These are phyloP conservation scores for Heliornis fulica DNA, from an alignment of 2,113 vertebrate genomes.

Conservation along the genomic window DNA sequence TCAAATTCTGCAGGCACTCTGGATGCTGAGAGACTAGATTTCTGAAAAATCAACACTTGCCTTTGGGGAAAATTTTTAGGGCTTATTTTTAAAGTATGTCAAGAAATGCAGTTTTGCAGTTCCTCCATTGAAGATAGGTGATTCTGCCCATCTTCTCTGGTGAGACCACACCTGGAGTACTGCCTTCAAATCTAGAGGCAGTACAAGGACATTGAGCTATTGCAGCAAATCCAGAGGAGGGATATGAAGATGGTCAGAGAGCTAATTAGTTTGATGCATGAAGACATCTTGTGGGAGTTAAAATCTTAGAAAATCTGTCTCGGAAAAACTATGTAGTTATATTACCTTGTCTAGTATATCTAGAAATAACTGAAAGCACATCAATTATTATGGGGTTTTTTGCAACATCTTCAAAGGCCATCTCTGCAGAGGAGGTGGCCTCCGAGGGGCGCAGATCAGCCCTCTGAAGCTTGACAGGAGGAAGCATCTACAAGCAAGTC, in stretches of 20 bases:
- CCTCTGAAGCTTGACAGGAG: not conserved
- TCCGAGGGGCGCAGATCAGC: not conserved
- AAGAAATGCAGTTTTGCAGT: fast-evolving
- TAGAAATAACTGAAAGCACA: not conserved
- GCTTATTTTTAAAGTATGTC: not conserved
- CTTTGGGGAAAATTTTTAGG: not conserved
- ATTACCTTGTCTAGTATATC: no score
- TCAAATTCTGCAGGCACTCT: not conserved
- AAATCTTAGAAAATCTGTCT: not conserved
- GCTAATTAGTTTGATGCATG: not conserved
- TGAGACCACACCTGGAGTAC: no score
- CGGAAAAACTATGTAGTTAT: not conserved
- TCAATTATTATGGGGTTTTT: not conserved
- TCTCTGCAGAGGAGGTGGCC: not conserved
- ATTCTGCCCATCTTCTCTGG: no score
- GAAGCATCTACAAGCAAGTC: no score
- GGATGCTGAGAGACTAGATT: not conserved
- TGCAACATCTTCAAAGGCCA: not conserved
- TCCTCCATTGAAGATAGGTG: no score
- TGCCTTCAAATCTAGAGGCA: no score
- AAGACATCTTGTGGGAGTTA: not conserved
- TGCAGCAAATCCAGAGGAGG: no score
- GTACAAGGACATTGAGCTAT: no score
- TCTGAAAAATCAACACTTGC: not conserved
- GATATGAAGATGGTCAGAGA: no score